Base-by-base conservation (phyloP, 2,888 invertebrate genomes). In the Pollenia griseotomentosa region DNA sequence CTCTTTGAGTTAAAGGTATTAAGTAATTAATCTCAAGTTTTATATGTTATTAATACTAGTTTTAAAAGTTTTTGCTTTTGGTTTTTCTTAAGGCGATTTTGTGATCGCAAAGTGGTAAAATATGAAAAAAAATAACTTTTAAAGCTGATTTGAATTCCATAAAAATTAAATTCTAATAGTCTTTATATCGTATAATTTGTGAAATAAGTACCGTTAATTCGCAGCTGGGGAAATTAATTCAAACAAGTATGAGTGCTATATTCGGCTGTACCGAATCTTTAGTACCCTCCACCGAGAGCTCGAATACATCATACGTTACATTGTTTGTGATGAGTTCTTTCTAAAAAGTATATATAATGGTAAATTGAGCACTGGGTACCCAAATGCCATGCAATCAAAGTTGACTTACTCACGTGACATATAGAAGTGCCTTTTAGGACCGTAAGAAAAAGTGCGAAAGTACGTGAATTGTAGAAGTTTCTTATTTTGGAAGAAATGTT, bases 1-100 rank as follows among this genome's bases (percentile, higher is more conserved):
- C 33, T 48, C 48, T 14, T 71, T 55, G 42, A 44, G 42, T 65
- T 59, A 19, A 33, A 71, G 19, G 10, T 59, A 77, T 81, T 81
- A 85, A 81, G 71, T 81, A 85, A 85, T 85, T 81, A 81, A 81
- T 57, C 73, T 73, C 19, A n/a, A 53, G 53, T 80, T 80, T 70
- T 74, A 44, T 71, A 53, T 77, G 71, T 65, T 77, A 70, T 85
- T 81, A 85, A 85, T 65, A 61, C 40, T 23, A 10, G 77, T 71
- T 81, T 81, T 51, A 55, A 48, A 5, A 12, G 6, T 57, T 75
- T 66, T 80, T 80, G 51, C 16, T 16, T 71, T 51, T 80, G 42
- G 8, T 48, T 10, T 71, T 80, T 46, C 19, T 16, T 44, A 65
- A 73, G 65, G 16, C 53, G n/a, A 16, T 73, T 63, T 53, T 71